phyloP scores from a whole-genome alignment of 2,113 vertebrate genomes.

The Pollachius pollachius region DNA sequence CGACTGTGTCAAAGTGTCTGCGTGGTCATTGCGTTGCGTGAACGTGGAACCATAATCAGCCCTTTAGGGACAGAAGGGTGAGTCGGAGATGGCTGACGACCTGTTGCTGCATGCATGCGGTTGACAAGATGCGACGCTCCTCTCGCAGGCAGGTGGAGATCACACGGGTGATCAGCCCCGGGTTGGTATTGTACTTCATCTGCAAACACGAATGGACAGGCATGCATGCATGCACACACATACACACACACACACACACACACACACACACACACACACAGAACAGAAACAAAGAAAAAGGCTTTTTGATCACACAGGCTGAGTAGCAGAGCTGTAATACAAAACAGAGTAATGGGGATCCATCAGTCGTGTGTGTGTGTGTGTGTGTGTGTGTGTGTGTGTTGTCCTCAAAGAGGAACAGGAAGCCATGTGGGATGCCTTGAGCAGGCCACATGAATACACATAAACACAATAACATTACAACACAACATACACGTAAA shows the following conservation, averaged over 20 bases:
- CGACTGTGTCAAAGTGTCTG: no score
- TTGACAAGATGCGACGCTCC: slow-evolving; percentile 88
- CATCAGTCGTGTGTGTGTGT: no score
- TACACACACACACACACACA: neutral
- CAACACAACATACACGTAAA: no score
- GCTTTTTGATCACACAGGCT: no score
- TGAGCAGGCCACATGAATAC: neutral
- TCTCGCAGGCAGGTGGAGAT: slow-evolving; percentile 92
- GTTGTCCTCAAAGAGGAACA: neutral
- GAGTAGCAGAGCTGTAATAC: no score
- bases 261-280: slow-evolving; percentile 7
- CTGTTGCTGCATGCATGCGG: slow-evolving; percentile 90
- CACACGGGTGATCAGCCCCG: slow-evolving; percentile 83
- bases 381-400: no score
- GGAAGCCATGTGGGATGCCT: no score
- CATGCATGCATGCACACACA: slow-evolving; percentile 3
- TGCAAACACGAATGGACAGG: slow-evolving; percentile 43
- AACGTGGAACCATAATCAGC: no score
- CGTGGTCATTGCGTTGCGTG: no score
- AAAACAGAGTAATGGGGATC: no score
- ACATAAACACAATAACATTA: neutral
- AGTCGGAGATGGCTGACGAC: slow-evolving; percentile 65
- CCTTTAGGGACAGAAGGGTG: slow-evolving; percentile 32
- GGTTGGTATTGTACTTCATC: slow-evolving; percentile 87
- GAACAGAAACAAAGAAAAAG: no score